Base-by-base conservation (phyloP, 2,797 vertebrate species). In the Poecilia velifera region DNA sequence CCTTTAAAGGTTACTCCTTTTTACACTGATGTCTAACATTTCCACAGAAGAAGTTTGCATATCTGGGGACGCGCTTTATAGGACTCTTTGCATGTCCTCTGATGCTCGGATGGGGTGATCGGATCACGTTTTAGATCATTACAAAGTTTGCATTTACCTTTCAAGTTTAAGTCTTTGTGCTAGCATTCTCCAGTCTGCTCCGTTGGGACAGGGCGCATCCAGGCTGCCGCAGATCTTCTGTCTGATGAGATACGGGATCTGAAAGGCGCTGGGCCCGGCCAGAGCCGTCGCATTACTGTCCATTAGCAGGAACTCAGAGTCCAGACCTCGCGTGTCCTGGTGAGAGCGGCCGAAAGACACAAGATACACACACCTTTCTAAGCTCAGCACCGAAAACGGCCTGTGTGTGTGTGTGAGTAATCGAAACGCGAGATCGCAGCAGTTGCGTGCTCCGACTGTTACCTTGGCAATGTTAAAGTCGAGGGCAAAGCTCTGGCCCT, bases 201-300 rank as follows among this genome's bases (percentile, higher is more conserved):
- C 98, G 53, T 97, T 97, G 84, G 97, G 97, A 84, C 97, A 98
- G 0, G 97, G 97, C 0, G 97, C 95, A 73, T 99, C 98, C 94
- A 99, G 95, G 95, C 98, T 99, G 96, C 97, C 97, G 96, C 98
- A 99, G 95, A 99, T 99, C 96, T 99, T 99, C 96, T 99, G 98
- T 93, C 98, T 97, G 96, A 99, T 98, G 94, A 99, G 98, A 96
- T 99, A 99, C 68, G 98, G 98, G 94, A 99, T 99, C 97, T 99
- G 99, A 94, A 99, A 99, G 91, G 98, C 98, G 95, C 98, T 99
- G 94, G 98, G 98, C 73, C 98, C 98, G 74, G 98, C 98, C 90
- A 99, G 96, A 90, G 98, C 98, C 0, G 97, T 97, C 86, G 96
- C 96, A 53, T 95, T 97, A 89, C 94, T 97, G 95, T 98, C 98